These are phyloP conservation scores for Erebia aethiops DNA, from an alignment of 2,888 invertebrate genomes.

Conservation along the genomic window DNA sequence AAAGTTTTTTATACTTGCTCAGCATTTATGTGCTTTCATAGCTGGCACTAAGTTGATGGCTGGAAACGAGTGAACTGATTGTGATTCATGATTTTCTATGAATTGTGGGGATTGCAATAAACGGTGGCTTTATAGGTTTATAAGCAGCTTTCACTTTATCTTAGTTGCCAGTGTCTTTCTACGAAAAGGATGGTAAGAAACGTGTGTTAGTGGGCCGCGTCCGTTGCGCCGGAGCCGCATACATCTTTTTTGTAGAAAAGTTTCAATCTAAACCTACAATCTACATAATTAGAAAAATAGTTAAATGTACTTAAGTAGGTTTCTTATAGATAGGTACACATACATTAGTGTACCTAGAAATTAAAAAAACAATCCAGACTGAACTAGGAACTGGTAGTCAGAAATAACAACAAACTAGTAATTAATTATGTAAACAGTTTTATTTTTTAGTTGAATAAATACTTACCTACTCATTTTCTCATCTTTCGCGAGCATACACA, in stretches of 20 bases:
- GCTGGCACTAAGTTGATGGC: conserved; percentile 26
- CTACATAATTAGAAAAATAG: conserved; percentile 74
- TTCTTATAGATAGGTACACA: neutral
- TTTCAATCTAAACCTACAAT: conserved; percentile 68
- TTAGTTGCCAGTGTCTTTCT: conserved; percentile 75
- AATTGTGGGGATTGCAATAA: conserved; percentile 65
- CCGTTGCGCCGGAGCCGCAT: conserved; percentile 59
- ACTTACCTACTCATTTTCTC: too few relatives aligned
- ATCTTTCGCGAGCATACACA: too few relatives aligned
- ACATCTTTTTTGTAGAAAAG: conserved; percentile 67
- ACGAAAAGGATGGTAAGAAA: conserved; percentile 80
- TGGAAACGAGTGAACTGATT: conserved; percentile 44
- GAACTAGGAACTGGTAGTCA: too few relatives aligned
- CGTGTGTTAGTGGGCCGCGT: conserved; percentile 80
- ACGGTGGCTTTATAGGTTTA: conserved; percentile 74
- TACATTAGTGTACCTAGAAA: too few relatives aligned
- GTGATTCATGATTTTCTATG: conserved; percentile 57
- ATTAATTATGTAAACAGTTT: too few relatives aligned
- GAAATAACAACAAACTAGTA: too few relatives aligned
- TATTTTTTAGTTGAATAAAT: too few relatives aligned
- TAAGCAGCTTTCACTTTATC: conserved; percentile 80
- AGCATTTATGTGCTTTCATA: conserved; percentile 5
- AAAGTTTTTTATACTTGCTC: conserved; percentile 11
- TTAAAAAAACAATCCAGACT: too few relatives aligned
- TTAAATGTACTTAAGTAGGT: neutral